Base-by-base conservation (phyloP, 2,888 invertebrate species). In the Dysmachus trigonus region DNA sequence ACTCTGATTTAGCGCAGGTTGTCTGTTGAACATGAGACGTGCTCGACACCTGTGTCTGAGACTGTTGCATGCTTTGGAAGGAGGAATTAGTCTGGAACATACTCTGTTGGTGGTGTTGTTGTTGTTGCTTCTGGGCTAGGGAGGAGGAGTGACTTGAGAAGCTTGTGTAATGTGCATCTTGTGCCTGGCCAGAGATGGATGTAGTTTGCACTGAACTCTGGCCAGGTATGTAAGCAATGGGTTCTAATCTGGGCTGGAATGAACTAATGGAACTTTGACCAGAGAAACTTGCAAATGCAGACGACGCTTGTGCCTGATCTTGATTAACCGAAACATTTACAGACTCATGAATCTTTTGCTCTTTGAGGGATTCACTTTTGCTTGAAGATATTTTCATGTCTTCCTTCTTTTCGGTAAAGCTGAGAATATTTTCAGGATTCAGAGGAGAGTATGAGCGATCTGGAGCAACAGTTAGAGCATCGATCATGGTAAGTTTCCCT, bases 401-500 rank as follows among this genome's bases (percentile, higher is more conserved):
- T 77, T 90, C 90, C 41, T 90, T 89, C 77, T 90, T 88, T 41
- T 90, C 90, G n/a, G 91, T 18, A 8, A 79, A 30, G 10, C 35
- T 79, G 0, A 85, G 18, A 31, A 91, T 93, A 89, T 93, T 93
- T 90, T 93, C 92, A 88, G 92, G 90, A 86, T 93, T 92, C 38
- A 94, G 90, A 33, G 95, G 94, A 86, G 94, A 94, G 88, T 94
- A 95, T 3, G 94, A 93, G 72, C 94, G 92, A 74, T 94, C 94
- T 10, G 95, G 94, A 33, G 95, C 95, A 87, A 94, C 94, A 33
- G 94, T 93, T 73, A 95, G 90, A 22, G 95, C 95, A 87, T 94
- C 94, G 87, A 91, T 91, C 87, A 94, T 91, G 76, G 93, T 93
- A 1, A 93, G 92, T 88, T 93, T 93, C 89, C 93, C 93, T 87